phyloP scores from a whole-genome alignment of 2,888 invertebrate genomes.

The Reticulitermes lucifugus region DNA sequence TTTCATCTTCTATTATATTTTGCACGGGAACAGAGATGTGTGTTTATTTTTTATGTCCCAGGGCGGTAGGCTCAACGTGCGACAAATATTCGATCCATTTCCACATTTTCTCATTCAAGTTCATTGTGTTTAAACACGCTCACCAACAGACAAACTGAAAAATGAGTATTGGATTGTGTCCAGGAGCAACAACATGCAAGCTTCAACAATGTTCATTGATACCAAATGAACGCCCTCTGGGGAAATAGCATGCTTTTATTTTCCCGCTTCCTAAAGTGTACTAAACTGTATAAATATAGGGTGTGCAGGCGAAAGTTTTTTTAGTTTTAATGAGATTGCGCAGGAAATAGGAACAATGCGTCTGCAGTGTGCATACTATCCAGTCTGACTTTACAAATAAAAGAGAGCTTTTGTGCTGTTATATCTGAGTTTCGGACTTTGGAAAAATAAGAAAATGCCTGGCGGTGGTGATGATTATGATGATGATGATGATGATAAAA shows the following conservation, averaged over 20 bases:
- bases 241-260: neutral
- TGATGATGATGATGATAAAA: no score
- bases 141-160: neutral
- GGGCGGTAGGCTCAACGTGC: neutral
- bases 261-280: neutral
- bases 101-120: neutral
- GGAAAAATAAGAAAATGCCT: no score
- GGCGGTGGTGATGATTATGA: no score
- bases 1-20: neutral
- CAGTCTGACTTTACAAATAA: no score
- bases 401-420: no score
- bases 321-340: neutral
- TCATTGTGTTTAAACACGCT: slow-evolving; percentile 14
- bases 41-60: slow-evolving; percentile 1
- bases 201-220: neutral
- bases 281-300: slow-evolving; percentile 7
- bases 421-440: no score
- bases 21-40: neutral
- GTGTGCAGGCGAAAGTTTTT: neutral
- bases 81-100: slow-evolving; percentile 6
- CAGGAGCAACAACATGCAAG: neutral
- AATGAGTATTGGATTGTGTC: neutral
- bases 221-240: slow-evolving; percentile 1
- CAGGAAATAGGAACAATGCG: neutral
- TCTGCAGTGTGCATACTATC: no score